Conservation (phyloP, 2,797 vertebrate species). For the Knipowitschia caucasica region DNA sequence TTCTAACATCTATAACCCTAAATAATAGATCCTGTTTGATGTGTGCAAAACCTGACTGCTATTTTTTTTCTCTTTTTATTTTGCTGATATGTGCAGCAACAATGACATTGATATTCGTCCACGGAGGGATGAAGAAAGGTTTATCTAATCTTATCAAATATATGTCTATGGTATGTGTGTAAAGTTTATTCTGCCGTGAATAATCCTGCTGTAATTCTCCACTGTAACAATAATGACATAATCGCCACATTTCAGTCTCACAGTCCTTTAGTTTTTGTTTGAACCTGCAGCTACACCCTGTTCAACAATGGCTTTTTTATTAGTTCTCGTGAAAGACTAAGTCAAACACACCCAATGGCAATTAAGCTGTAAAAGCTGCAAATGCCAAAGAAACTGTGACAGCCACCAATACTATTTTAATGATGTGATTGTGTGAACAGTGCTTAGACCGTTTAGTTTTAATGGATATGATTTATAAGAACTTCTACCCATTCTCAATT, state of each 20-base stretch:
- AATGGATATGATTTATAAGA: slow-evolving; percentile 1
- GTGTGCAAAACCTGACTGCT: no score
- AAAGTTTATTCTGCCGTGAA: slow-evolving; percentile 29
- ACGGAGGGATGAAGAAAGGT: no score
- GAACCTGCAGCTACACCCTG: background rate
- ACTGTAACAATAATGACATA: background rate
- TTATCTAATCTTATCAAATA: slow-evolving; percentile 43
- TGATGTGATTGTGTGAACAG: background rate
- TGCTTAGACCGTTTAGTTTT: background rate
- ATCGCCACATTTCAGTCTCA: background rate
- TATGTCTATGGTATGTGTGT: slow-evolving; percentile 34
- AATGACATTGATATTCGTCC: no score
- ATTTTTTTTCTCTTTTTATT: no score
- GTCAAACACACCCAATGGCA: slow-evolving; percentile 1
- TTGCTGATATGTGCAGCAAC: no score
- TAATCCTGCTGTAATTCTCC: background rate
- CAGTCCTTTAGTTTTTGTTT: background rate
- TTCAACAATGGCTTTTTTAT: slow-evolving; percentile 3
- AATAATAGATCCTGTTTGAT: no score
- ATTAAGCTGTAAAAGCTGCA: background rate
- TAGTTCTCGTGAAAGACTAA: background rate
- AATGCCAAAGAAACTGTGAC: background rate
- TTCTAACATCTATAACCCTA: no score
- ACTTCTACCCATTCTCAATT: no score
- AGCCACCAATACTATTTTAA: background rate